These are phyloP conservation scores for Huso huso DNA, from an alignment of 2,797 vertebrate genomes.

Conservation along the genomic window DNA sequence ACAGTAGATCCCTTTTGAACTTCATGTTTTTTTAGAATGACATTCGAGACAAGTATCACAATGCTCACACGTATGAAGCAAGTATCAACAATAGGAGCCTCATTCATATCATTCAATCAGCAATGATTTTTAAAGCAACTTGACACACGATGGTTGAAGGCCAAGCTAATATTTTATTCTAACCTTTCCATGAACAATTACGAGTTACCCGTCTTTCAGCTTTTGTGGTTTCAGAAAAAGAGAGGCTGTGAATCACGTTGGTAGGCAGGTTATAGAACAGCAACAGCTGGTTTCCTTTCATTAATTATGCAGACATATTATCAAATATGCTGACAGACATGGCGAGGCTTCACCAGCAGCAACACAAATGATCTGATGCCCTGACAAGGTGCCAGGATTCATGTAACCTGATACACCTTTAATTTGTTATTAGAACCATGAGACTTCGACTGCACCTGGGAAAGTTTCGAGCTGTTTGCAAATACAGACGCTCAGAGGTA, in stretches of 20 bases:
- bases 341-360: conserved; percentile 3
- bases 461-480: neutral
- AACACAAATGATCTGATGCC: neutral
- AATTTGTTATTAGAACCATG: conserved; percentile 4
- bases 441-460: neutral
- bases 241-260: neutral
- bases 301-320: conserved; percentile 9
- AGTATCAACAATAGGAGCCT: neutral
- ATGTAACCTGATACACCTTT: conserved; percentile 3
- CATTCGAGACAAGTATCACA: no score
- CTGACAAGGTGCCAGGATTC: conserved; percentile 1
- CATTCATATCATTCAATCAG: neutral
- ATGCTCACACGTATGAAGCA: neutral
- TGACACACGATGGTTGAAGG: neutral
- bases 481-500: neutral
- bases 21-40: no score
- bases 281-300: conserved; percentile 11
- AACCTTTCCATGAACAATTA: conserved; percentile 5
- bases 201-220: conserved; percentile 34
- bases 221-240: conserved; percentile 26
- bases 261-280: conserved; percentile 5
- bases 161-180: neutral
- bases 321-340: conserved; percentile 14
- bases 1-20: no score
- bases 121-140: neutral